These are phyloP conservation scores for Cherax destructor DNA, from an alignment of 1,140 invertebrate species.

Conservation along the genomic window DNA sequence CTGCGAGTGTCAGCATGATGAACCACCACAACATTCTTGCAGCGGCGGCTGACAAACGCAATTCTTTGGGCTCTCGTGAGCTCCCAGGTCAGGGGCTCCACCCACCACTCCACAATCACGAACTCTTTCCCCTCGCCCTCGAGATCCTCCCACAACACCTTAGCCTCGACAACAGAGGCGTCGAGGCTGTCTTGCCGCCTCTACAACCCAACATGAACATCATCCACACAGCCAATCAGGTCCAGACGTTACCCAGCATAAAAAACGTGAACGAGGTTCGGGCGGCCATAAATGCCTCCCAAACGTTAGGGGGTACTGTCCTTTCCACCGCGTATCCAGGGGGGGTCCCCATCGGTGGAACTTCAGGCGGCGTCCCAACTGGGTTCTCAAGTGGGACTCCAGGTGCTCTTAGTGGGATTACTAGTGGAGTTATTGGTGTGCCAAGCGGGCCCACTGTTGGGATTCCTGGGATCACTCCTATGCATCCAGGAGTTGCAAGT, in stretches of 20 bases:
- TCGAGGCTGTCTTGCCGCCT: constrained; percentile 36
- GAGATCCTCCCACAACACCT: constrained; percentile 57
- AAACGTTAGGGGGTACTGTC: not conserved
- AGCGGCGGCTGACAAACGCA: not conserved
- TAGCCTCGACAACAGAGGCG: constrained; percentile 45
- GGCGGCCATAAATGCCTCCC: constrained; percentile 10
- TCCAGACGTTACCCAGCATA: constrained; percentile 47
- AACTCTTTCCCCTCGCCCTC: constrained; percentile 45
- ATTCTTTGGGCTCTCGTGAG: not conserved
- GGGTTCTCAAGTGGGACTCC: constrained; percentile 21
- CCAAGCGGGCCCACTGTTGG: not conserved
- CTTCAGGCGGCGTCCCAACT: not conserved
- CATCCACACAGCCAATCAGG: constrained; percentile 42
- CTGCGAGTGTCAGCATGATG: constrained; percentile 53
- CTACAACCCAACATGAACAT: constrained; percentile 47
- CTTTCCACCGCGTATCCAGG: not conserved
- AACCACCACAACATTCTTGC: constrained; percentile 50
- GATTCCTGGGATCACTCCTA: no score
- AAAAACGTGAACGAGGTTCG: constrained; percentile 25
- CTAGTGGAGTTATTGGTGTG: not conserved
- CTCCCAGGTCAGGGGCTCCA: not conserved
- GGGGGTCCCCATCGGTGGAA: constrained; percentile 14
- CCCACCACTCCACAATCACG: constrained; percentile 30
- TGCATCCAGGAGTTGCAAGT: no score
- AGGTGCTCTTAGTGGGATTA: not conserved